Evolutionary conservation across 2,888 invertebrate genomes (phyloP), one percentile per base, ranked within the genome.

Genomic region (Orchesella flavescens): DNA sequence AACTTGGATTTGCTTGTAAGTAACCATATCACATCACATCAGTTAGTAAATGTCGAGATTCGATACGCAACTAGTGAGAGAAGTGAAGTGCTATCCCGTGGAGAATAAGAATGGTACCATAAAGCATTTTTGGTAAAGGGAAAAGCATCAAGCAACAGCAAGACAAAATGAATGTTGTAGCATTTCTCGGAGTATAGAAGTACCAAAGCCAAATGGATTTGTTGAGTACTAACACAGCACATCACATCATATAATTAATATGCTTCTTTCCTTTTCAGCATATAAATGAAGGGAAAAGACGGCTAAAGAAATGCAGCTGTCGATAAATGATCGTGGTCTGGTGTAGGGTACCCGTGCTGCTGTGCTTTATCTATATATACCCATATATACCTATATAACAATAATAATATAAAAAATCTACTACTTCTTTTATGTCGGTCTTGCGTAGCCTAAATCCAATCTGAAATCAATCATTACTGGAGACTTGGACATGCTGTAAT

Each of bases 41-140:
- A 44, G 24, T 61, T 55, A 61, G 46, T 23, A 69, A 61, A 55
- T 57, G 69, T 15, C 57, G n/a, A 49, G 69, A 69, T 69, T 49
- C 53, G 69, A 69, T 69, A 17, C 44, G 24, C n/a, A 66, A 66
- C 17, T 5, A 66, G n/a, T 53, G 34, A 34, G 34, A 34, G n/a
- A n/a, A 19, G 57, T 21, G 65, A 80, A 80, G 74, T 74, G 80
- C 74, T 80, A 74, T 74, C 80, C 80, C 80, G 59, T 74, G 34
- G 80, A 74, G 80, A 80, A 49, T 73, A 49, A 17, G 65, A 80
- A 68, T 59, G 34, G 5, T 7, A 34, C 34, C 34, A 7, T 34
- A 34, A 34, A 34, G 34, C 34, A 34, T 34, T 34, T 34, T 34
- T 7, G 34, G 34, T 34, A 34, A 34, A 34, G 34, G n/a, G n/a